Evolutionary conservation across 2,797 vertebrate species (phyloP).

Genomic region (Ceryle rudis): DNA sequence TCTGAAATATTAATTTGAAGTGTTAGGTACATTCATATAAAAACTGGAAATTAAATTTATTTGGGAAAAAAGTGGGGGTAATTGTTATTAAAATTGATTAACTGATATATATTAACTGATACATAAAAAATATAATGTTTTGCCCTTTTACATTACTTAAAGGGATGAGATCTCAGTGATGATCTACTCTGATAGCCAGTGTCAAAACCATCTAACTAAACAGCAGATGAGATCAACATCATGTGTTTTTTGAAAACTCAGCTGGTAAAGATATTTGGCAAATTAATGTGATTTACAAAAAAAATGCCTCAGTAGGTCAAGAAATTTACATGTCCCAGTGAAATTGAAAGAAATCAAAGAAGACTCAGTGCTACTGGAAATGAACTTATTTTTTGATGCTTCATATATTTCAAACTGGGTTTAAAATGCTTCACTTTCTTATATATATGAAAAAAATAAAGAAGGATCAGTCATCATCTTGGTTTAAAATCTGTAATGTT

Average conservation of each 20-base stretch:
- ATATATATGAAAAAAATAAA: neutral
- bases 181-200: neutral
- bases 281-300: neutral
- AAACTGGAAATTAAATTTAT: accelerated
- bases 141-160: neutral
- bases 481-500: neutral
- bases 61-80: neutral
- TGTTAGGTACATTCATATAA: neutral
- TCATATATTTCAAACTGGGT: neutral
- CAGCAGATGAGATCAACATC: neutral
- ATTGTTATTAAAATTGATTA: neutral
- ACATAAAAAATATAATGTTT: too few species aligned
- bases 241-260: neutral
- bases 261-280: neutral
- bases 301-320: neutral
- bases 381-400: neutral
- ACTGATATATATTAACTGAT: too few species aligned
- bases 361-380: neutral
- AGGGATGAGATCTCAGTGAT: neutral
- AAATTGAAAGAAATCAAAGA: neutral
- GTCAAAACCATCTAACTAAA: neutral
- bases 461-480: neutral
- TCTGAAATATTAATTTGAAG: neutral
- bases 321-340: neutral
- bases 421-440: neutral